These are phyloP conservation scores for Thomomys bottae DNA, from an alignment of 2,113 vertebrate genomes.

Conservation along the genomic window DNA sequence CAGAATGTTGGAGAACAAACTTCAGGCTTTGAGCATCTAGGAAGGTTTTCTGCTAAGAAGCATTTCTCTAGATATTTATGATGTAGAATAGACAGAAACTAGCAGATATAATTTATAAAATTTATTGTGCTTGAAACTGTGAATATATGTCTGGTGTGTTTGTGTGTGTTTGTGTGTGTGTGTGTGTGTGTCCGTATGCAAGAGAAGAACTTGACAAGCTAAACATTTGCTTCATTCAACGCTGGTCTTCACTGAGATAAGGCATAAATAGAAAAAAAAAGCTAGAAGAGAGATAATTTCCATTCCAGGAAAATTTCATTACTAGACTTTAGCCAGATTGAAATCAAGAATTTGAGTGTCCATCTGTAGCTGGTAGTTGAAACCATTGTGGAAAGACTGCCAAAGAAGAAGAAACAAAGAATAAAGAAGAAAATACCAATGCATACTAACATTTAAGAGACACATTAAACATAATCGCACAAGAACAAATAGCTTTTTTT, in stretches of 20 bases:
- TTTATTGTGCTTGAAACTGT: background rate
- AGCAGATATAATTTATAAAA: background rate
- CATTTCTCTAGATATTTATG: background rate
- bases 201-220: no score
- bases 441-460: background rate
- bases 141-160: background rate
- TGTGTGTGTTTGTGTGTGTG: fast-evolving
- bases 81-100: background rate
- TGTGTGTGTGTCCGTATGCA: no score
- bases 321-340: no score
- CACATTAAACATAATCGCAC: background rate
- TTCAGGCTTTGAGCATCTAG: no score
- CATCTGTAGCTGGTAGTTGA: background rate
- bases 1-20: background rate
- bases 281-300: no score
- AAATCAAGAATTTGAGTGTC: background rate
- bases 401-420: background rate
- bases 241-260: no score
- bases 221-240: no score
- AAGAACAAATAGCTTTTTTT: background rate
- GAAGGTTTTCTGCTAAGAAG: no score
- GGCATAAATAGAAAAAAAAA: no score
- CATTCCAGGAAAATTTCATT: no score
- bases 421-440: background rate
- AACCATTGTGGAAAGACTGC: background rate